These are phyloP conservation scores for Nezara viridula DNA, from an alignment of 2,888 invertebrate species.

Conservation along the genomic window DNA sequence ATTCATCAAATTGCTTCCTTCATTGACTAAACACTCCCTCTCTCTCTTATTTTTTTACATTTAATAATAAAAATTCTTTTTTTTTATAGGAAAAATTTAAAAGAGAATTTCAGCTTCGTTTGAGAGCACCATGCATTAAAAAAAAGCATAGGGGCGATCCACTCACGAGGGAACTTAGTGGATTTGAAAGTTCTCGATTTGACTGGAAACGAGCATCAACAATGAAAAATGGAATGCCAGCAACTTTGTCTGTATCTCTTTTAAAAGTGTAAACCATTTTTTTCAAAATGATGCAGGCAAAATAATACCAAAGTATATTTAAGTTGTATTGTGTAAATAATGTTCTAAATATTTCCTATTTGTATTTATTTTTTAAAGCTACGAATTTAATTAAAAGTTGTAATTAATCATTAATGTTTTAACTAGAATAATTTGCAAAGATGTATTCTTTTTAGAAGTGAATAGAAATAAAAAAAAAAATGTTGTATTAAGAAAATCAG, in stretches of 20 bases:
- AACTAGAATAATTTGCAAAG: not conserved
- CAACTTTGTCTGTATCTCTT: conserved; percentile 44
- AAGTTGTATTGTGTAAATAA: conserved; percentile 17
- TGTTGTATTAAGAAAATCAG: not conserved
- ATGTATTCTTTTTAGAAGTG: not conserved
- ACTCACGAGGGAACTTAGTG: conserved; percentile 66
- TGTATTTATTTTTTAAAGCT: conserved; percentile 21
- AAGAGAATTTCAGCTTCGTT: conserved; percentile 81
- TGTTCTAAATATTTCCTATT: not conserved
- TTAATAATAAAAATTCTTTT: too few relatives aligned
- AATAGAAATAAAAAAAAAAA: not conserved
- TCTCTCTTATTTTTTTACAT: too few relatives aligned
- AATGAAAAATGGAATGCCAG: conserved; percentile 63
- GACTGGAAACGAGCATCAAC: conserved; percentile 66
- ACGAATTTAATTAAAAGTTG: not conserved
- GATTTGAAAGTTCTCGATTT: conserved; percentile 66
- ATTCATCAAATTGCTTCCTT: too few relatives aligned
- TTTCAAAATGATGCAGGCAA: not conserved
- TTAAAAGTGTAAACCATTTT: not conserved
- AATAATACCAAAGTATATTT: conserved; percentile 41
- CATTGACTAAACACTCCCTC: too few relatives aligned
- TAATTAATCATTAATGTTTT: not conserved
- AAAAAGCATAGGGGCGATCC: conserved; percentile 64
- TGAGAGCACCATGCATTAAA: conserved; percentile 68
- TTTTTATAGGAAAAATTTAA: conserved; percentile 81